These are phyloP conservation scores for Terrapene triunguis DNA, from an alignment of 2,113 vertebrate genomes.

Conservation along the genomic window DNA sequence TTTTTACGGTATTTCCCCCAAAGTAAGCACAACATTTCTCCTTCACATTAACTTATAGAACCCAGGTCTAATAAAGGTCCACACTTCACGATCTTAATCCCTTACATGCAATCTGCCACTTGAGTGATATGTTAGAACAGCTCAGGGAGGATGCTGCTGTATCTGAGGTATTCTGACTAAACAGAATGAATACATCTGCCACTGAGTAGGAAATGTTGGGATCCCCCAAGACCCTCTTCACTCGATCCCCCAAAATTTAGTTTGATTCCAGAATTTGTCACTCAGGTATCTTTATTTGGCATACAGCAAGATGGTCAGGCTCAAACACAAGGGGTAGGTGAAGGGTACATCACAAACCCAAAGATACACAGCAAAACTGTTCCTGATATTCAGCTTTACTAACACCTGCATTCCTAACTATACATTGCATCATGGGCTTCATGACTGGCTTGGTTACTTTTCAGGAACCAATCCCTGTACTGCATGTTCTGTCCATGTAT, in stretches of 20 bases:
- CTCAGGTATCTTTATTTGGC: not conserved
- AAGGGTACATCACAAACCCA: not conserved
- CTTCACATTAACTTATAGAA: not conserved
- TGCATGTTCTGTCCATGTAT: not conserved
- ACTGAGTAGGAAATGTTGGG: not conserved
- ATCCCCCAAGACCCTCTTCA: not conserved
- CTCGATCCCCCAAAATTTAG: not conserved
- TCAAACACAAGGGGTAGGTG: not conserved
- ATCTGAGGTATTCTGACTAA: not conserved
- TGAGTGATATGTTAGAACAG: not conserved
- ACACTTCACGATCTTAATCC: not conserved
- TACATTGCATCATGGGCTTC: not conserved
- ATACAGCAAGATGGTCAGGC: not conserved
- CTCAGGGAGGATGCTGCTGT: not conserved
- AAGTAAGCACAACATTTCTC: conserved; percentile 27
- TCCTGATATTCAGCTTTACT: not conserved
- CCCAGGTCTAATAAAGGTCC: fast-evolving
- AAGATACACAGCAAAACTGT: not conserved
- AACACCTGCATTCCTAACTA: not conserved
- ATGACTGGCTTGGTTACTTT: not conserved
- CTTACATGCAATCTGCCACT: fast-evolving
- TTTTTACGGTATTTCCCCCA: not conserved
- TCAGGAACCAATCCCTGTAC: not conserved
- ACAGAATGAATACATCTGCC: not conserved
- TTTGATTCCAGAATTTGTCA: not conserved